phyloP scores from a whole-genome alignment of 2,888 invertebrate genomes.

The Carabus problematicus region DNA sequence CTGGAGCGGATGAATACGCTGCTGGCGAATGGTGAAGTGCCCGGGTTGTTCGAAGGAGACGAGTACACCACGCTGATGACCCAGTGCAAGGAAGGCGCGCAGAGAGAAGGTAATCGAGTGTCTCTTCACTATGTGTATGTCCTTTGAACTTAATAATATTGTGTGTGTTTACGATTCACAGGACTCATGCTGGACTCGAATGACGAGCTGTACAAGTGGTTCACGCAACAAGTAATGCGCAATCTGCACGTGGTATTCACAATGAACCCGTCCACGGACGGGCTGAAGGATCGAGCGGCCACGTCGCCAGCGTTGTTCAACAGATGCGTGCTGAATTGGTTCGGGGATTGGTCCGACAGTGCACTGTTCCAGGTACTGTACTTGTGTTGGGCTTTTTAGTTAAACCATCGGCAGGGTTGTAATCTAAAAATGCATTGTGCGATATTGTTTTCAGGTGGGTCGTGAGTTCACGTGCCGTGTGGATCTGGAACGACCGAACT shows the following conservation, averaged over 20 bases:
- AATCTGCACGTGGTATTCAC: conserved; percentile 99
- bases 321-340: conserved; percentile 99
- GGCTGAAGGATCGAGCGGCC: conserved; percentile 96
- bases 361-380: conserved; percentile 81
- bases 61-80: conserved; percentile 99
- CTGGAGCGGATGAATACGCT: conserved; percentile 99
- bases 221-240: conserved; percentile 98
- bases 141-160: neutral
- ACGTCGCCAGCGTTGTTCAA: conserved; percentile 99
- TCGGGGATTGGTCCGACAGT: conserved; percentile 99
- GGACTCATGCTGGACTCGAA: conserved; percentile 96
- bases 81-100: conserved; percentile 99
- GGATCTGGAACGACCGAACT: conserved; percentile 88
- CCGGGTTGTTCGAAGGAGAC: conserved; percentile 93
- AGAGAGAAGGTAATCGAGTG: conserved; percentile 80
- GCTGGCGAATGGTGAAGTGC: conserved; percentile 97
- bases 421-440: too few species aligned
- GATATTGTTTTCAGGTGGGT: conserved; percentile 69
- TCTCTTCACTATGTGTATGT: conserved; percentile 6
- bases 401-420: too few species aligned
- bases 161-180: conserved; percentile 45
- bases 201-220: conserved; percentile 99
- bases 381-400: too few species aligned
- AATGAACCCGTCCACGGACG: conserved; percentile 99
- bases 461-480: conserved; percentile 95